Evolutionary conservation across 2,113 vertebrate species (phyloP), one percentile per base, ranked within the genome.

Genomic region (Heterocephalus glaber): DNA sequence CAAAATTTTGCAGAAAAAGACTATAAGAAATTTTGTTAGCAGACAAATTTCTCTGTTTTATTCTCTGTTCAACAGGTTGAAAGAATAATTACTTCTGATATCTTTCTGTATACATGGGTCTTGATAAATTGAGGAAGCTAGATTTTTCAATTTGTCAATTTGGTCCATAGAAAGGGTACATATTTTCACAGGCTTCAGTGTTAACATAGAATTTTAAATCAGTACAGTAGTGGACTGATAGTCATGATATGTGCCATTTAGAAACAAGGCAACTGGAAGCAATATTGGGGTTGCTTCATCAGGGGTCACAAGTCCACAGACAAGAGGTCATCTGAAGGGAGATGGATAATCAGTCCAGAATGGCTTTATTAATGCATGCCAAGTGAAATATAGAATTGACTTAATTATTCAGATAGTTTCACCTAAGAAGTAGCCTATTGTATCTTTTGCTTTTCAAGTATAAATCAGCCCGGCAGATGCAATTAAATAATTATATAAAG

Each of bases 401-500:
- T n/a, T 85, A 52, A 60, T 60, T 92, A 61, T 92, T 66, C 54
- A 91, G 17, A 44, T 60, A 70, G 11, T 79, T 70, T 85, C 86
- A 68, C 9, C 47, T 74, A 89, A 72, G 35, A 74, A 56, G 58
- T 20, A 47, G 16, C 30, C 56, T 90, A 56, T 87, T 79, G 2
- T 82, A 74, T 30, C 49, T 84, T 65, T 92, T 89, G 14, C 41
- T 93, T 96, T 95, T 94, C n/a, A 85, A 38, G 26, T 82, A 38
- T 63, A 61, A 76, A 44, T 89, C 41, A 85, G 70, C 20, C 47
- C 74, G 44, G 60, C 17, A 82, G 86, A 96, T 22, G 19, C 47
- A 84, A 83, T 54, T 33, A 47, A 87, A 41, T 88, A 81, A 66
- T 82, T 95, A 44, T 61, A 30, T 3, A 56, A 47, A 80, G 19